These are phyloP conservation scores for Uropetala carovei DNA, from an alignment of 2,888 invertebrate genomes.

Conservation along the genomic window DNA sequence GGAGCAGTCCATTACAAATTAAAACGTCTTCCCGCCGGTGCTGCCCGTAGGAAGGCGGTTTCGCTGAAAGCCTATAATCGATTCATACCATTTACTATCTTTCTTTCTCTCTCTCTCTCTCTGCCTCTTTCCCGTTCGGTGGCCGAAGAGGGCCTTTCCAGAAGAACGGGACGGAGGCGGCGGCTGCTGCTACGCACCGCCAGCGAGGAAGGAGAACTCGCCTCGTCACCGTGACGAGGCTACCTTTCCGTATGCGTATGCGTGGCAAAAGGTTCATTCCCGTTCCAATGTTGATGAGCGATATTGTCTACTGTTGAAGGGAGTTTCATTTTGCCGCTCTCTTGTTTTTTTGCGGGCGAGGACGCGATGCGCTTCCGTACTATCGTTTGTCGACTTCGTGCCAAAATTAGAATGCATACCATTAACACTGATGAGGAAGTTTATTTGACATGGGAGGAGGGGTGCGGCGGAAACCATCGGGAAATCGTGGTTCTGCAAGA, in stretches of 20 bases:
- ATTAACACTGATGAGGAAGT: slow-evolving; percentile 9
- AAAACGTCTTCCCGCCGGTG: slow-evolving; percentile 49
- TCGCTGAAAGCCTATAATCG: slow-evolving; percentile 61
- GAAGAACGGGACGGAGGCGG: slow-evolving; percentile 36
- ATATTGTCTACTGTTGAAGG: slow-evolving; percentile 44
- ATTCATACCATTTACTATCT: slow-evolving; percentile 32
- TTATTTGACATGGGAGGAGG: slow-evolving; percentile 3
- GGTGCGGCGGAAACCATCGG: neutral
- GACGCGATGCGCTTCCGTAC: slow-evolving; percentile 6
- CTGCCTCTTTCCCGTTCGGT: slow-evolving; percentile 51
- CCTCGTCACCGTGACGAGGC: slow-evolving; percentile 48
- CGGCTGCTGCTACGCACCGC: slow-evolving; percentile 8
- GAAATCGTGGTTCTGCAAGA: no score
- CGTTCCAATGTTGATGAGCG: slow-evolving; percentile 53
- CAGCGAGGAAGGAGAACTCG: neutral
- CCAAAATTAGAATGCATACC: neutral
- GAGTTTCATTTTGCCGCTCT: slow-evolving; percentile 15
- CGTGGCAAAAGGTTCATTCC: slow-evolving; percentile 51
- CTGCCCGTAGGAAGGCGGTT: slow-evolving; percentile 22
- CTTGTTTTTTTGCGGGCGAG: slow-evolving; percentile 9
- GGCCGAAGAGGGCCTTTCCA: slow-evolving; percentile 1
- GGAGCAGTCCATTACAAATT: slow-evolving; percentile 59
- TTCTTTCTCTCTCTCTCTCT: neutral
- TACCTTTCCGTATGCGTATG: neutral
- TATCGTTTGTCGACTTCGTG: slow-evolving; percentile 4